Evolutionary conservation across 53 echinoderm and acorn worm species (phyloP), one percentile per base, ranked within the genome.

Genomic region (Crossaster papposus): DNA sequence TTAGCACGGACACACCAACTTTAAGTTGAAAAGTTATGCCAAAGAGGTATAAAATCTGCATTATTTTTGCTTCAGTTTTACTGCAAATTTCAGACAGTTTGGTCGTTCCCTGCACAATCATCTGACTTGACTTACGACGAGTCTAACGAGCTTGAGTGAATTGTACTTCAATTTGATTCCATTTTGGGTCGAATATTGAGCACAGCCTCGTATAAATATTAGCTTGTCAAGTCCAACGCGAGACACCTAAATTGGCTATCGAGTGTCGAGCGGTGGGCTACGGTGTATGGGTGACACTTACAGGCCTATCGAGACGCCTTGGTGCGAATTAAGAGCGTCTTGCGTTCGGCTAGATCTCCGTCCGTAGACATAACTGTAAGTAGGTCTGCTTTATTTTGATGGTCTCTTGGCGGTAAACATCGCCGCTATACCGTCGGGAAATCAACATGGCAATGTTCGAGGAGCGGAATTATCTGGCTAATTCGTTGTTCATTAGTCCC

Each of bases 401-500:
- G 82, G 62, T 22, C 65, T 26, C 9, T 68, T 34, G 82, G 36
- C 82, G 54, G 82, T 26, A n/a, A 3, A 82, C 82, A 64, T 37
- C 22, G 70, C 65, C 65, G 65, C 4, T 36, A 86, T 31, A 38
- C 91, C 78, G 37, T 52, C 10, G 91, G 91, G 91, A 91, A 91
- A 91, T 91, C 91, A 85, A 32, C 65, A 34, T 38, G 76, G 85
- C 78, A 33, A 78, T 84, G 84, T 84, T n/a, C 83, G 76, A 70
- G 54, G 34, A 22, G 79, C 84, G 78, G 64, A 91, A 91, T 91
- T 78, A 91, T 83, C 78, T 91, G 28, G 68, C 91, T 91, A 91
- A 91, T 91, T 84, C 85, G 91, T 84, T 91, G 84, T 91, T 91
- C 91, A 91, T 91, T 91, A 91, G 84, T 85, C 91, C 85, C 79